These are phyloP conservation scores for Colletes gigas DNA, from an alignment of 1,140 invertebrate genomes.

Conservation along the genomic window DNA sequence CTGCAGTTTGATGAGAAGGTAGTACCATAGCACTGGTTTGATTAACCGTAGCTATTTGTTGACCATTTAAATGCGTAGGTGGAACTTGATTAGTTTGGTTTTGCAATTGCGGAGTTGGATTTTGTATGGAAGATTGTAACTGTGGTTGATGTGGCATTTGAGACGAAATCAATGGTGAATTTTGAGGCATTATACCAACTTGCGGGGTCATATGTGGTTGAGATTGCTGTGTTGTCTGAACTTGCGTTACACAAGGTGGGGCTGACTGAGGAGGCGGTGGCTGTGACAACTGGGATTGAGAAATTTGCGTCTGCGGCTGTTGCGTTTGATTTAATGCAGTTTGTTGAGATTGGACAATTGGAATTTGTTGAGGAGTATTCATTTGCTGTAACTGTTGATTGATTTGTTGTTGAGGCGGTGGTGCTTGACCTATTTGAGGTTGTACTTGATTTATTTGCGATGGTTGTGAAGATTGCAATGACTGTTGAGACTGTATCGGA, in stretches of 20 bases:
- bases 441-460: conserved; percentile 61
- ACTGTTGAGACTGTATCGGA: conserved; percentile 47
- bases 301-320: conserved; percentile 56
- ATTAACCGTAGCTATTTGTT: conserved; percentile 66
- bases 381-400: conserved; percentile 56
- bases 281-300: conserved; percentile 57
- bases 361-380: conserved; percentile 39
- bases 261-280: conserved; percentile 61
- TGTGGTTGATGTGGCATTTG: conserved; percentile 69
- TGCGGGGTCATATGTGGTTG: conserved; percentile 59
- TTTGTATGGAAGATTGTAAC: conserved; percentile 72
- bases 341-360: conserved; percentile 55
- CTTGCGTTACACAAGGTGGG: conserved; percentile 65
- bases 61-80: conserved; percentile 53
- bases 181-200: conserved; percentile 70
- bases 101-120: conserved; percentile 58
- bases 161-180: conserved; percentile 63
- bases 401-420: conserved; percentile 43
- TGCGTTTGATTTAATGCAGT: conserved; percentile 61
- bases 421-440: conserved; percentile 58
- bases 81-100: conserved; percentile 47
- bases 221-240: conserved; percentile 49
- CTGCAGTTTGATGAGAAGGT: conserved; percentile 59
- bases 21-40: conserved; percentile 63
- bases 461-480: conserved; percentile 66